These are phyloP conservation scores for Elysia crispata DNA, from an alignment of 2,888 invertebrate genomes.

Conservation along the genomic window DNA sequence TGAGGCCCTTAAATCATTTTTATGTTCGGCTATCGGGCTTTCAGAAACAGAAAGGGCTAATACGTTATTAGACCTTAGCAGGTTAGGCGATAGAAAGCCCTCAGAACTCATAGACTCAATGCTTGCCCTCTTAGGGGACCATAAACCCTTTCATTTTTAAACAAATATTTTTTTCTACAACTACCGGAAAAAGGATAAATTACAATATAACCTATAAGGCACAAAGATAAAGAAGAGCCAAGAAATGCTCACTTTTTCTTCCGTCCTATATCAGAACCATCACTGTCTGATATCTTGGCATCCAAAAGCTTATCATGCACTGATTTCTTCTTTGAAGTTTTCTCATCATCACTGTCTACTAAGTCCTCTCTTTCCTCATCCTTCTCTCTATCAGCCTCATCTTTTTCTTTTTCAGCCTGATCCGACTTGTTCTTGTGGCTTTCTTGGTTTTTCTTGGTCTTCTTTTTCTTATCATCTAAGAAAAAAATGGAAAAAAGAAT, in stretches of 20 bases:
- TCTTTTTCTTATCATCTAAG: neutral
- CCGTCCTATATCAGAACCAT: conserved; percentile 56
- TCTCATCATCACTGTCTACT: conserved; percentile 49
- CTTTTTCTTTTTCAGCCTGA: conserved; percentile 30
- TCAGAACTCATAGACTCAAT: too few relatives aligned
- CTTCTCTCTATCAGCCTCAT: conserved; percentile 73
- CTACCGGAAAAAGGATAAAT: too few relatives aligned
- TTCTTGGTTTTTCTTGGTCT: conserved; percentile 5
- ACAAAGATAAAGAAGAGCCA: neutral
- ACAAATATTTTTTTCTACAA: too few relatives aligned
- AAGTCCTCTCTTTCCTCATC: conserved; percentile 66
- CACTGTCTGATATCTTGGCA: conserved; percentile 66
- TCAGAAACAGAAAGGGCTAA: too few relatives aligned
- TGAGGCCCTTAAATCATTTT: too few relatives aligned
- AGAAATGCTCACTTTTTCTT: conserved; percentile 49
- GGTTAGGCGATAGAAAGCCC: too few relatives aligned
- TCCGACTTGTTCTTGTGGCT: conserved; percentile 22
- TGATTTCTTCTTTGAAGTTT: conserved; percentile 44
- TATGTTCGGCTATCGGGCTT: too few relatives aligned
- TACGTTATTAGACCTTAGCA: too few relatives aligned
- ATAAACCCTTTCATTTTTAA: too few relatives aligned
- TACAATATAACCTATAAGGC: too few relatives aligned
- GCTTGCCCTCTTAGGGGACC: too few relatives aligned
- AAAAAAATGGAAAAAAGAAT: neutral
- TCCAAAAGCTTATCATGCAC: conserved; percentile 59